phyloP scores from a whole-genome alignment of 2,113 vertebrate species.

The Leptocoma aspasia region DNA sequence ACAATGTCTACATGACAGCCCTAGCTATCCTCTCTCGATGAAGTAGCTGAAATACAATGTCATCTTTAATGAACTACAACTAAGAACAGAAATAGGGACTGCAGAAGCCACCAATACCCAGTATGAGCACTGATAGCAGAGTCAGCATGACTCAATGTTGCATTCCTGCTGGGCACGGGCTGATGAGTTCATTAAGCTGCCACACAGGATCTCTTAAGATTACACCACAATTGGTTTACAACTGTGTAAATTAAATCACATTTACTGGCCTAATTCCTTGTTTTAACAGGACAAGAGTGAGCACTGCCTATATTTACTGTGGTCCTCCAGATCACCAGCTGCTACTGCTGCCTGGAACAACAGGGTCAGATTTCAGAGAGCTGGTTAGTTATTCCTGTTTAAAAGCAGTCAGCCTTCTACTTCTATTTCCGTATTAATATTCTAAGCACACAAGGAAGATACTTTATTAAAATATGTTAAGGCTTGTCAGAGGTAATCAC shows the following conservation, averaged over 20 bases:
- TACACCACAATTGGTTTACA: background rate
- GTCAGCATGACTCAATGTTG: background rate
- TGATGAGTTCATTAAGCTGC: background rate
- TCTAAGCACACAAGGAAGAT: background rate
- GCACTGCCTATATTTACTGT: background rate
- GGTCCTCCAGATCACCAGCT: background rate
- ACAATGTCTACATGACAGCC: background rate
- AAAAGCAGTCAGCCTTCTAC: background rate
- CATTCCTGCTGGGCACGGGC: background rate
- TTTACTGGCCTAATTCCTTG: slow-evolving; percentile 1
- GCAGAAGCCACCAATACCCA: background rate
- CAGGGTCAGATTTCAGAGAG: background rate
- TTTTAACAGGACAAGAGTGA: background rate
- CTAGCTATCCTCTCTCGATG: background rate
- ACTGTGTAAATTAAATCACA: background rate
- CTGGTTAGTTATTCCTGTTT: background rate
- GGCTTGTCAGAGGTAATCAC: background rate
- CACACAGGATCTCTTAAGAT: background rate
- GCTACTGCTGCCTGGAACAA: background rate
- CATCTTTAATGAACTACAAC: background rate
- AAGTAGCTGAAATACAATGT: background rate
- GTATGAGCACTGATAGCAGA: background rate
- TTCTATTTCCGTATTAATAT: background rate
- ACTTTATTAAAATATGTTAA: background rate
- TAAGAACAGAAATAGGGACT: background rate